Percentiles rank a stretch among this genome's conserved stretches.
These are phyloP conservation scores for Protobothrops mucrosquamatus DNA, from an alignment of 2,113 vertebrate genomes.

Conservation along the genomic window DNA sequence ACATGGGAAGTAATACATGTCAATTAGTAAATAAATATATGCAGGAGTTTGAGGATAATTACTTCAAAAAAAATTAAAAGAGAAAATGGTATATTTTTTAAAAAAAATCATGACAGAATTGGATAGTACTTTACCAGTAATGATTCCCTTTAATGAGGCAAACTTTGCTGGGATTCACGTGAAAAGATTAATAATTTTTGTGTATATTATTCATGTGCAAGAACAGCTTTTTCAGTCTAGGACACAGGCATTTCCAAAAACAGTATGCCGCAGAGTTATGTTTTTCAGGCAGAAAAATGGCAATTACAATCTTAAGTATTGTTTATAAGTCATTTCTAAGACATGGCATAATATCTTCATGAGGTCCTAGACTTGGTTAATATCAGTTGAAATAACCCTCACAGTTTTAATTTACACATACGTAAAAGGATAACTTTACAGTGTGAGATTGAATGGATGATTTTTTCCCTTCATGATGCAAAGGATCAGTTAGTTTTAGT, in stretches of 20 bases:
- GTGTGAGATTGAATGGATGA: constrained; percentile 26
- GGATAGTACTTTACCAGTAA: not conserved
- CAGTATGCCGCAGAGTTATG: not conserved
- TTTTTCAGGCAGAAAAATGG: not conserved
- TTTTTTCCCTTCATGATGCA: constrained; percentile 12
- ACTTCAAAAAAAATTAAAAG: not conserved
- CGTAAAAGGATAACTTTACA: constrained; percentile 20
- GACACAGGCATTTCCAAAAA: not conserved
- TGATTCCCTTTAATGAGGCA: not conserved
- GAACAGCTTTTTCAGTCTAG: not conserved
- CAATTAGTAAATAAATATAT: not conserved
- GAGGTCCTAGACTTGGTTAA: not conserved
- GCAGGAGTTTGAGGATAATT: not conserved
- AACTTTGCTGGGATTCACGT: not conserved
- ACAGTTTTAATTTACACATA: constrained; percentile 8
- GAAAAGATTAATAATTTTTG: not conserved
- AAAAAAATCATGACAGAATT: not conserved
- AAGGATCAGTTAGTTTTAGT: constrained; percentile 23
- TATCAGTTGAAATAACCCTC: not conserved
- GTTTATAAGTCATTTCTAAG: not conserved
- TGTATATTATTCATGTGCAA: not conserved
- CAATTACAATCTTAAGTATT: constrained; percentile 7
- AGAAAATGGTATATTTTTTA: not conserved
- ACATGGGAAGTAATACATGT: not conserved
- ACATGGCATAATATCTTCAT: not conserved